Evolutionary conservation across 2,888 invertebrate species (phyloP).

Genomic region (Nomada ferruginata): DNA sequence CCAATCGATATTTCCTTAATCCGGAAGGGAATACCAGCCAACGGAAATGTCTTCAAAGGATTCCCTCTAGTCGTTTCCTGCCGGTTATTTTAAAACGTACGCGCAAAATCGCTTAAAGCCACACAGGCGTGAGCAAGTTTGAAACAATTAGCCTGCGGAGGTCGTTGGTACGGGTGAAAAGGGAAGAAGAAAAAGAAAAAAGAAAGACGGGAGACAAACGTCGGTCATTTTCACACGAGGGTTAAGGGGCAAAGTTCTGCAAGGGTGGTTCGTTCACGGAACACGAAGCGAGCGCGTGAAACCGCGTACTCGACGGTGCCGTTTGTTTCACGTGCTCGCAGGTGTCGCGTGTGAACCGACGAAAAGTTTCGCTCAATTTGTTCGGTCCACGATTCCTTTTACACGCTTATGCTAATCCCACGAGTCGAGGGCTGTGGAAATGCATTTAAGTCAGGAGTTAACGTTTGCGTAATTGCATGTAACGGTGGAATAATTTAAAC

Average conservation of each 20-base stretch:
- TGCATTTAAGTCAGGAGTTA: conserved; percentile 53
- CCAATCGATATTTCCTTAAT: conserved; percentile 54
- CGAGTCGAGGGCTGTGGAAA: background rate
- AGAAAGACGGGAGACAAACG: background rate
- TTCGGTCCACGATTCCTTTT: background rate
- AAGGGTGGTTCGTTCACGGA: conserved; percentile 67
- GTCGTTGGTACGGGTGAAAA: background rate
- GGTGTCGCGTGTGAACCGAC: conserved; percentile 52
- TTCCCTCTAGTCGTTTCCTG: conserved; percentile 59
- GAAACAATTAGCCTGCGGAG: background rate
- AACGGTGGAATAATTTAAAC: background rate
- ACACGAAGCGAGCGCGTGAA: conserved; percentile 72
- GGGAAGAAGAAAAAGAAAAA: background rate
- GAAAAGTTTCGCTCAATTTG: conserved; percentile 50
- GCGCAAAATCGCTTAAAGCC: conserved; percentile 6
- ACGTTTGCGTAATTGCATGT: conserved; percentile 46
- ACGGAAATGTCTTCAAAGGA: conserved; percentile 67
- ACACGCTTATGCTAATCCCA: conserved; percentile 38
- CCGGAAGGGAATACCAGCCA: conserved; percentile 65
- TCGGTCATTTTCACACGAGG: conserved; percentile 35
- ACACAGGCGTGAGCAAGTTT: no score
- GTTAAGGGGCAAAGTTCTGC: conserved; percentile 13
- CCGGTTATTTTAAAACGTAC: conserved; percentile 17
- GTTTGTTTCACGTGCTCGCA: conserved; percentile 49
- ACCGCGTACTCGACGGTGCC: conserved; percentile 30